phyloP scores from a whole-genome alignment of 2,797 vertebrate species.

The Leptatherina wallacei region DNA sequence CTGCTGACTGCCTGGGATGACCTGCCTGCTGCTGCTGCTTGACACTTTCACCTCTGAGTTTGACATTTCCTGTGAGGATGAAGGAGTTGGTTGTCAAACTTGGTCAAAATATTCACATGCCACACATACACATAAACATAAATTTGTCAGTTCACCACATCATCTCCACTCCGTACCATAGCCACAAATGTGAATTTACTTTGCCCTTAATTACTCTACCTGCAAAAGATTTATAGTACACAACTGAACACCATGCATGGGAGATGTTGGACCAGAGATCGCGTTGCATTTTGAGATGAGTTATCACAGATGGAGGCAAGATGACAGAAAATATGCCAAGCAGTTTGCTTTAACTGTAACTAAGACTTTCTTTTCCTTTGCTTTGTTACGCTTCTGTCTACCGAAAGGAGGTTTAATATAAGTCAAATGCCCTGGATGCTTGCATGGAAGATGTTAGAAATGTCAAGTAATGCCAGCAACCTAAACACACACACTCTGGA shows the following conservation, averaged over 20 bases:
- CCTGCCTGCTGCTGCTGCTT: slow-evolving; percentile 76
- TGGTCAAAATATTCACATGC: slow-evolving; percentile 20
- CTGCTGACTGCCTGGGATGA: slow-evolving; percentile 78
- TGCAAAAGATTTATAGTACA: slow-evolving; percentile 49
- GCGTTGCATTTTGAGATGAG: slow-evolving; percentile 53
- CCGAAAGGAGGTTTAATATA: slow-evolving; percentile 9
- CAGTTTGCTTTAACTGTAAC: slow-evolving; percentile 41
- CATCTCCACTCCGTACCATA: slow-evolving; percentile 9
- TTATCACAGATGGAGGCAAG: slow-evolving; percentile 59
- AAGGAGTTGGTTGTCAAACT: slow-evolving; percentile 52
- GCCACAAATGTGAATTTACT: slow-evolving; percentile 42
- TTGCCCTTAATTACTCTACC: slow-evolving; percentile 36
- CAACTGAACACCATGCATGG: slow-evolving; percentile 57
- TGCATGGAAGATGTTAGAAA: slow-evolving; percentile 47
- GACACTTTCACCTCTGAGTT: slow-evolving; percentile 78
- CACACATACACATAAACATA: slow-evolving; percentile 23
- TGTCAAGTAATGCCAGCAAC: slow-evolving; percentile 35
- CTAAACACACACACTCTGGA: slow-evolving; percentile 23
- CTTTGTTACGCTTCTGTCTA: slow-evolving; percentile 30
- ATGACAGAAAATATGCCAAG: slow-evolving; percentile 54
- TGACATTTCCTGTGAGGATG: slow-evolving; percentile 82
- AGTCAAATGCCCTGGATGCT: slow-evolving; percentile 18
- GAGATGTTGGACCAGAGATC: slow-evolving; percentile 52
- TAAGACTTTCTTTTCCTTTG: slow-evolving; percentile 1
- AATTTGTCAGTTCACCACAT: slow-evolving; percentile 18